These are phyloP conservation scores for Porites rus DNA, from an alignment of 92 coral and sea anemone species.

Conservation along the genomic window DNA sequence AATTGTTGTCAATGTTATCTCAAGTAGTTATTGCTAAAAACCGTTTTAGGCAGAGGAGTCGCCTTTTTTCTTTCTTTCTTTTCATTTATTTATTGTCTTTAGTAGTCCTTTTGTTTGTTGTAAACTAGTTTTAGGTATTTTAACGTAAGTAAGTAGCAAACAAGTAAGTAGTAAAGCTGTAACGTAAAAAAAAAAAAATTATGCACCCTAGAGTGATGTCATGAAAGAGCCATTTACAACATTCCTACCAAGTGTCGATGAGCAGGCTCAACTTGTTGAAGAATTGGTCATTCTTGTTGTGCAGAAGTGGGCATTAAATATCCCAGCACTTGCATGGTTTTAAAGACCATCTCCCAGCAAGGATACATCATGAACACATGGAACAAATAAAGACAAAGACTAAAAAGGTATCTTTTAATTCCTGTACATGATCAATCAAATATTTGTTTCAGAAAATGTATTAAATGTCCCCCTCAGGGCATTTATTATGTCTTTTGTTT, in stretches of 20 bases:
- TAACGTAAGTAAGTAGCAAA: too few species aligned
- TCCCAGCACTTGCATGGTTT: slow-evolving; percentile 56
- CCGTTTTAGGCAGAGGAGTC: too few species aligned
- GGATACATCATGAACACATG: slow-evolving; percentile 33
- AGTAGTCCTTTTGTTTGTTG: too few species aligned
- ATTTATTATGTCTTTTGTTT: too few species aligned
- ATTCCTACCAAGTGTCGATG: slow-evolving; percentile 55
- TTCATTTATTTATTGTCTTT: too few species aligned
- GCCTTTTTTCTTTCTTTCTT: too few species aligned
- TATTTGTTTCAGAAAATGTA: not conserved
- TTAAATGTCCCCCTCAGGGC: not conserved
- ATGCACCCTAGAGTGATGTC: slow-evolving; percentile 19
- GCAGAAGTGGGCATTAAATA: slow-evolving; percentile 36
- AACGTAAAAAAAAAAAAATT: too few species aligned
- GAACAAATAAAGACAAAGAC: slow-evolving; percentile 45
- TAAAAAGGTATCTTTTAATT: not conserved
- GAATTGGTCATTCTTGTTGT: slow-evolving; percentile 37
- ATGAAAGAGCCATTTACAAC: slow-evolving; percentile 50
- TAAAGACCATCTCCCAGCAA: slow-evolving; percentile 28
- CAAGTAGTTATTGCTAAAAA: too few species aligned
- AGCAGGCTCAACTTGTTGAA: slow-evolving; percentile 27
- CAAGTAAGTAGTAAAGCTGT: too few species aligned
- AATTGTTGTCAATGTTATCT: too few species aligned
- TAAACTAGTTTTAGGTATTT: too few species aligned
- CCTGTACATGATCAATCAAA: not conserved